Base-by-base conservation (phyloP, 2,888 invertebrate genomes). In the Caenorhabditis sp. region DNA sequence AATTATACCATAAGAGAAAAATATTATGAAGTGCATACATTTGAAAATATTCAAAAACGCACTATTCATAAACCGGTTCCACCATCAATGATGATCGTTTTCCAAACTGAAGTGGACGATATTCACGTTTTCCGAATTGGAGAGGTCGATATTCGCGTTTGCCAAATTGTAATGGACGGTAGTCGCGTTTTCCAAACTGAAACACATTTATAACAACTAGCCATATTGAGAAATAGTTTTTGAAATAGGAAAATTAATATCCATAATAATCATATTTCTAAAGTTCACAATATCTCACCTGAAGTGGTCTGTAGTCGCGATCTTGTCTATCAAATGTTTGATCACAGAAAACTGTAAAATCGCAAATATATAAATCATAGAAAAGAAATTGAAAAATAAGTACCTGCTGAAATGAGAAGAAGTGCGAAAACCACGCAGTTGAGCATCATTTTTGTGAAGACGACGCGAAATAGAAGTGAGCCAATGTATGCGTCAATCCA, bases 121-220 rank as follows among this genome's bases (percentile, higher is more conserved):
- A 81, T 36, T 82, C 79, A 19, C 82, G 71, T 57, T 82, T 82
- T 55, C 82, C 82, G 62, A 82, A 82, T 50, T 82, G 82, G 12
- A 81, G 65, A 10, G 82, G 79, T 23, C 81, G 81, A 64, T 82
- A 81, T 63, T 79, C 79, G 60, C 72, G 62, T 43, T 72, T 72
- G 37, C 72, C 72, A 58, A 72, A 72, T 66, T 72, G 67, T 1
- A 72, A 66, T 43, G 43, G 43, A 43, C 43, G 43, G 14, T 43
- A 43, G 51, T 72, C 72, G 49, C 72, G 62, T 43, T 72, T 72
- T 36, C 72, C 72, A 61, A 72, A 72, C 72, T 72, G 67, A 1
- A 72, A 70, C 36, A 37, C 31, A 55, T 55, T 26, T 12, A 23
- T 53, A 8, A n/a, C n/a, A n/a, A n/a, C n/a, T n/a, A n/a, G n/a